phyloP scores from a whole-genome alignment of 2,113 vertebrate species.

The Felis chaus region DNA sequence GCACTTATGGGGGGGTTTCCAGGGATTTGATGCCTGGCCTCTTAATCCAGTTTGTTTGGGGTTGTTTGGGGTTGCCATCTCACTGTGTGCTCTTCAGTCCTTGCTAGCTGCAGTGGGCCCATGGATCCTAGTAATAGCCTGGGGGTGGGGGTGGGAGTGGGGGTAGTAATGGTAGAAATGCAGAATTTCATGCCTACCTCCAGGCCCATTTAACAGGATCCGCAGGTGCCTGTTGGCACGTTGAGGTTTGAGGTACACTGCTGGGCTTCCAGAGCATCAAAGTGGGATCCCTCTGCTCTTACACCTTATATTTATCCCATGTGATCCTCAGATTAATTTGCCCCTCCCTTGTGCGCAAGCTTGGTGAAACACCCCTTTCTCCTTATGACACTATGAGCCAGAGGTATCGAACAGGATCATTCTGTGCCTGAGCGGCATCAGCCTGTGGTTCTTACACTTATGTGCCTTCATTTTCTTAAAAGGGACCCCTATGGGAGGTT shows the following conservation, averaged over 20 bases:
- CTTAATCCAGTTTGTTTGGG: no score
- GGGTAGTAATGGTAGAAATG: neutral
- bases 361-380: neutral
- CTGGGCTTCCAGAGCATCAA: neutral
- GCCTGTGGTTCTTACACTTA: neutral
- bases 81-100: neutral
- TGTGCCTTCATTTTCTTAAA: neutral
- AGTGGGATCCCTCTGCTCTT: neutral
- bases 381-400: neutral
- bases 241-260: neutral
- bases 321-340: neutral
- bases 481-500: neutral
- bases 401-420: neutral
- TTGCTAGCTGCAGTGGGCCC: neutral
- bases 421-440: neutral
- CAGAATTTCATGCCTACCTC: neutral
- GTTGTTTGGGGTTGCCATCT: neutral
- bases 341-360: neutral
- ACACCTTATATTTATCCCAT: rapidly evolving
- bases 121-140: neutral
- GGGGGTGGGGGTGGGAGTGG: neutral
- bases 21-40: neutral
- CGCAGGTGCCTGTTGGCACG: neutral
- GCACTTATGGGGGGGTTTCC: neutral
- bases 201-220: neutral